Percentiles rank a stretch among this genome's conserved stretches.
phyloP scores from a whole-genome alignment of 2,888 invertebrate genomes.

The Drosophila nigritarsus region DNA sequence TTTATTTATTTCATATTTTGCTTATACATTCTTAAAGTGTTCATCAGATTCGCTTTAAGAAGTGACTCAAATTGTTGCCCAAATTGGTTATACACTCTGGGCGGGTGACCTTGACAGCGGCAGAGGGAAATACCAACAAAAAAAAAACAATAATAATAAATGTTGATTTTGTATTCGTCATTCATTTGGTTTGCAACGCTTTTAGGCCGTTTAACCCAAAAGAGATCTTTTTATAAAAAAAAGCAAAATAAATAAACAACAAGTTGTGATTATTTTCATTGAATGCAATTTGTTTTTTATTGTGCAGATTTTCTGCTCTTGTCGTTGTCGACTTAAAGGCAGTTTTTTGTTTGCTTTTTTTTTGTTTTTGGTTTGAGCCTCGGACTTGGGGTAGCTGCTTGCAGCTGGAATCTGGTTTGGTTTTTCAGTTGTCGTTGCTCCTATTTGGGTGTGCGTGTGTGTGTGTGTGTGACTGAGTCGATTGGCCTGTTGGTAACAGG shows the following conservation, averaged over 20 bases:
- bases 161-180: constrained; percentile 25
- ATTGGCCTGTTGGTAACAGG: constrained; percentile 67
- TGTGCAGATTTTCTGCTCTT: constrained; percentile 60
- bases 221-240: not conserved
- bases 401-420: constrained; percentile 74
- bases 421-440: constrained; percentile 53
- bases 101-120: constrained; percentile 26
- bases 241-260: not conserved
- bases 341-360: constrained; percentile 24
- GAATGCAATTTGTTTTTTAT: constrained; percentile 63
- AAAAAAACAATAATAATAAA: not conserved
- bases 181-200: constrained; percentile 22
- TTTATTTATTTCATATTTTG: not conserved
- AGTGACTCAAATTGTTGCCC: constrained; percentile 24
- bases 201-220: constrained; percentile 12
- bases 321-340: constrained; percentile 6
- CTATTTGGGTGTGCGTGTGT: constrained; percentile 31
- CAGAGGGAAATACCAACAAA: constrained; percentile 5
- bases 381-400: constrained; percentile 35
- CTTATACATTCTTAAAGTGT: constrained; percentile 4
- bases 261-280: constrained; percentile 44
- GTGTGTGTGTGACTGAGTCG: constrained; percentile 41
- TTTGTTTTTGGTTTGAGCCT: not conserved
- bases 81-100: constrained; percentile 13
- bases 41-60: constrained; percentile 8